These are phyloP conservation scores for Cliona cf. orientalis DNA, from an alignment of 37 sponge, comb jelly and placozoan species.

Conservation along the genomic window DNA sequence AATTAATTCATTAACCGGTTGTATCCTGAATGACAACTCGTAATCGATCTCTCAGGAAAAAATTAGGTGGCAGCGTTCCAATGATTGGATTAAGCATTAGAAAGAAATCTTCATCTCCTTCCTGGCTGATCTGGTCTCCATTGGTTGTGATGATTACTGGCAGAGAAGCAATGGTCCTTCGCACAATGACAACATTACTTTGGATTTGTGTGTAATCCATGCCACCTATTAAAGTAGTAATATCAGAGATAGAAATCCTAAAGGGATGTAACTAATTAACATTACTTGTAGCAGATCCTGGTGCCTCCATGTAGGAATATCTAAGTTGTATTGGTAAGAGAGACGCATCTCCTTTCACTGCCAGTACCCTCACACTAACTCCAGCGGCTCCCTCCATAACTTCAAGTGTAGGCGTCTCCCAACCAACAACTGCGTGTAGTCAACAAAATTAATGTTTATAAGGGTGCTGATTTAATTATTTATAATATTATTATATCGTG, in stretches of 20 bases:
- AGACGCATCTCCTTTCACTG: background rate
- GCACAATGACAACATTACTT: background rate
- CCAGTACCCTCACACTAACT: background rate
- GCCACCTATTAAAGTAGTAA: background rate
- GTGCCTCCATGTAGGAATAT: background rate
- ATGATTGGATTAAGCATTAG: background rate
- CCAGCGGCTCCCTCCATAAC: background rate
- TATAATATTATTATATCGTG: no score
- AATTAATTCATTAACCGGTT: background rate
- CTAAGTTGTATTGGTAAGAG: background rate
- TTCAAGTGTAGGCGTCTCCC: background rate
- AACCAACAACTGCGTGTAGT: background rate
- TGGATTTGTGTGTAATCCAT: background rate
- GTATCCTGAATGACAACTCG: background rate
- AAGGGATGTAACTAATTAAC: background rate
- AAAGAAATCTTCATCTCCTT: background rate
- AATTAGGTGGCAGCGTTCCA: background rate
- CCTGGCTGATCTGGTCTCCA: background rate
- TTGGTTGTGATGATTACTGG: background rate
- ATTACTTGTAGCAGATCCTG: background rate
- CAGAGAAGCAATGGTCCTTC: background rate
- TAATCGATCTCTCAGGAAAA: background rate
- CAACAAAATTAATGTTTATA: background rate
- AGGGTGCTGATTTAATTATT: background rate
- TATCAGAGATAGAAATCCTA: background rate